phyloP scores from a whole-genome alignment of 2,113 vertebrate species.

The Martes martes region DNA sequence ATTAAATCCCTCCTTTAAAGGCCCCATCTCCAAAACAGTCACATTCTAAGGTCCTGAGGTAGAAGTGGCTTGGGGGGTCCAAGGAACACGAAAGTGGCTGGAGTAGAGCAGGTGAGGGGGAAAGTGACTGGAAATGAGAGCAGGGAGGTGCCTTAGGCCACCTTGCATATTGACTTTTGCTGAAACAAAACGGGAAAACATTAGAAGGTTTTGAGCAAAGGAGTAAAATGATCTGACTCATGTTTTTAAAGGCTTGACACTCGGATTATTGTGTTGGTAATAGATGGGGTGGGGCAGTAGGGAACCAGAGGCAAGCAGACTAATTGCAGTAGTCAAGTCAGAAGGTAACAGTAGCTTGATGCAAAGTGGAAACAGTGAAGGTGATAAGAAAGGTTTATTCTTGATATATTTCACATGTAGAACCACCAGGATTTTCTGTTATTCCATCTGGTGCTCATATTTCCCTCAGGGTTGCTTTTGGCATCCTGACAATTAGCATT shows the following conservation, averaged over 20 bases:
- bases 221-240: background rate
- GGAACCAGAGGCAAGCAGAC: background rate
- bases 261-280: background rate
- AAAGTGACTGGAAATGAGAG: background rate
- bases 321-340: background rate
- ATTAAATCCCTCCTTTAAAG: background rate
- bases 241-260: background rate
- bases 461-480: background rate
- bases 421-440: background rate
- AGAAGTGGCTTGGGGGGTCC: background rate
- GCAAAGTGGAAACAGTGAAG: background rate
- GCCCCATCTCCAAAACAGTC: background rate
- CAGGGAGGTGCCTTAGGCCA: background rate
- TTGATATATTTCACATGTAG: background rate
- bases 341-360: background rate
- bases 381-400: background rate
- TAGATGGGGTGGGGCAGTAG: background rate
- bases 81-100: background rate
- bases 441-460: background rate
- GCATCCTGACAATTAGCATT: constrained; percentile 35
- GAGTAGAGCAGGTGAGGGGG: background rate
- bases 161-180: background rate
- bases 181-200: background rate
- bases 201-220: background rate
- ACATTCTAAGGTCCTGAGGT: background rate